Conservation (phyloP, 1,140 invertebrate species). For the Polyergus mexicanus region DNA sequence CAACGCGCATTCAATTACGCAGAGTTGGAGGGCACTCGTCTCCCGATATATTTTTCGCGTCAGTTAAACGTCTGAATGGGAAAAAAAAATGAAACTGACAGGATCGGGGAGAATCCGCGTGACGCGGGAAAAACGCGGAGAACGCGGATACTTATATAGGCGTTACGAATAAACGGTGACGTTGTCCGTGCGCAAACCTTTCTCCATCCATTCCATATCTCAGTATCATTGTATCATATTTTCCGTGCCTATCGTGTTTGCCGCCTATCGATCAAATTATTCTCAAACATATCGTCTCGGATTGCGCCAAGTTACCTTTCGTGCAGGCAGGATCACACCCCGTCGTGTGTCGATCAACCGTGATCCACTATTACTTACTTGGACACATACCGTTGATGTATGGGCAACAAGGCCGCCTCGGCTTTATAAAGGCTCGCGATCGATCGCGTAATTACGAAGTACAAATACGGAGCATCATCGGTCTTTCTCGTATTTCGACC, state of each 20-base stretch:
- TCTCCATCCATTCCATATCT: neutral
- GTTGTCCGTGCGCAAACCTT: conserved; percentile 1
- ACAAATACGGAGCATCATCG: conserved; percentile 40
- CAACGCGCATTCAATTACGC: conserved; percentile 56
- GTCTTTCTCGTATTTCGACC: conserved; percentile 48
- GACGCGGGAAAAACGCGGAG: neutral
- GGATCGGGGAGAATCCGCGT: conserved; percentile 36
- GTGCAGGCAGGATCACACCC: conserved; percentile 56
- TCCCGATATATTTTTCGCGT: conserved; percentile 47
- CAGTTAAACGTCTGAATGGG: conserved; percentile 30
- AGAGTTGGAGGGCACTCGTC: conserved; percentile 38
- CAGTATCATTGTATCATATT: no score
- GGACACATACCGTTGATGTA: conserved; percentile 36
- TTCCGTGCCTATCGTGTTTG: conserved; percentile 47
- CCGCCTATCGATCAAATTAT: conserved; percentile 71
- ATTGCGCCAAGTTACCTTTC: conserved; percentile 38
- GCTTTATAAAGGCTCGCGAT: conserved; percentile 16
- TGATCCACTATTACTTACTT: conserved; percentile 64
- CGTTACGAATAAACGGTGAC: neutral
- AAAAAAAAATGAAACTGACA: conserved; percentile 49
- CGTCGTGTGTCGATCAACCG: conserved; percentile 42
- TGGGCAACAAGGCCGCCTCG: conserved; percentile 1
- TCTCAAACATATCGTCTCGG: conserved; percentile 17
- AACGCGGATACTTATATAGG: neutral
- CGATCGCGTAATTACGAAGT: conserved; percentile 50